Evolutionary conservation across 2,888 invertebrate species (phyloP), one percentile per base, ranked within the genome.

Genomic region (Mythimna pallens): DNA sequence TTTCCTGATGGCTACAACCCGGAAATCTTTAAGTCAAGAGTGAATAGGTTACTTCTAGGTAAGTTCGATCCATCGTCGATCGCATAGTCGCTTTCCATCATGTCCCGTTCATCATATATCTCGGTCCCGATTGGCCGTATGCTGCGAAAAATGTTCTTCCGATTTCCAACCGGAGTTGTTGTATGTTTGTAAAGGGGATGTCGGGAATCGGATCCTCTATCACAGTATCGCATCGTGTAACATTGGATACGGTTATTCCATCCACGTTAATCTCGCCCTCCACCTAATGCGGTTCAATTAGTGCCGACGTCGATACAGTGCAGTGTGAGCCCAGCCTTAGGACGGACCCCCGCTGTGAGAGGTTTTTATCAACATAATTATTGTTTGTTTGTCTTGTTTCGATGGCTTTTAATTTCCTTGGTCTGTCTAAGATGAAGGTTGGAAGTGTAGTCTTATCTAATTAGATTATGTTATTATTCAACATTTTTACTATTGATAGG

Each of bases 201-300:
- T 20, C 17, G 17, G 7, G 47, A 47, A 2, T 17, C 17, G 1
- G 47, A 47, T 47, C 17, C 7, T 8, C 50, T 50, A 20, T n/a
- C 50, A 8, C 2, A 3, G 50, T n/a, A 52, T n/a, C 75, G 73
- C 81, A 36, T 30, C 85, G 84, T 81, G 1, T 3, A 17, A 67
- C 80, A 85, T 50, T 80, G 91, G 70, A 71, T 36, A 80, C 84
- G 10, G 50, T 43, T 40, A 22, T 12, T 1, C n/a, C 34, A 63
- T 74, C 69, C 78, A 82, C 86, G 83, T 86, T 84, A 82, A 84
- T 85, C 80, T 84, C 85, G 77, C 86, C 87, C 86, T 87, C 71
- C 72, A 78, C 83, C 84, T 86, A 85, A 89, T 86, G 82, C 86
- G 89, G 90, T 84, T 87, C 91, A 91, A 92, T 91, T 92, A 91